Percentiles rank a stretch among this genome's conserved stretches.
These are phyloP conservation scores for Eutolmus rufibarbis DNA, from an alignment of 2,888 invertebrate species.

Conservation along the genomic window DNA sequence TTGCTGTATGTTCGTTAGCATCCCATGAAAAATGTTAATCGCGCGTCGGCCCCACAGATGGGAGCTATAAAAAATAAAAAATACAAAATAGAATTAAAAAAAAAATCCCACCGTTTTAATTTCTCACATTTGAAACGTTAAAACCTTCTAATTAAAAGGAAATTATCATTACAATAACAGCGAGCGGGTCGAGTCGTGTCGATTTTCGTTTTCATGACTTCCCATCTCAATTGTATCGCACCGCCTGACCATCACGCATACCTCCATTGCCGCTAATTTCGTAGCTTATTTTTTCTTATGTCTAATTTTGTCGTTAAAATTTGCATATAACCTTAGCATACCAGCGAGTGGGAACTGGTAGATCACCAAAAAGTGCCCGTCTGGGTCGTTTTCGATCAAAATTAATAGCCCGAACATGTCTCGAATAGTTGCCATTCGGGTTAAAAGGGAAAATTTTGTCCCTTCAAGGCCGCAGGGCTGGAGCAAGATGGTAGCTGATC, in stretches of 20 bases:
- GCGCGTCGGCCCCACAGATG: neutral
- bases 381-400: neutral
- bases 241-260: neutral
- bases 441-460: neutral
- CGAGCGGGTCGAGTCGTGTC: neutral
- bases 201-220: conserved; percentile 22
- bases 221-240: neutral
- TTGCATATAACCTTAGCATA: conserved; percentile 18
- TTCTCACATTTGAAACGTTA: neutral
- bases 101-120: neutral
- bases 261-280: neutral
- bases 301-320: conserved; percentile 10
- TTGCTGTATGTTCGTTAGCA: neutral
- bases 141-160: conserved; percentile 34
- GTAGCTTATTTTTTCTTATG: neutral
- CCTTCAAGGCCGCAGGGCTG: conserved; percentile 6
- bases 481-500: neutral
- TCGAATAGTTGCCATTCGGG: neutral
- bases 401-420: neutral
- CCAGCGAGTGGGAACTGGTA: conserved; percentile 7
- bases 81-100: neutral
- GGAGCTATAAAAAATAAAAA: neutral
- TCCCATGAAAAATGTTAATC: neutral
- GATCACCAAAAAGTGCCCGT: neutral
- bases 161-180: conserved; percentile 32